These are phyloP conservation scores for Phyllotis vaccarum DNA, from an alignment of 2,797 vertebrate genomes.

Conservation along the genomic window DNA sequence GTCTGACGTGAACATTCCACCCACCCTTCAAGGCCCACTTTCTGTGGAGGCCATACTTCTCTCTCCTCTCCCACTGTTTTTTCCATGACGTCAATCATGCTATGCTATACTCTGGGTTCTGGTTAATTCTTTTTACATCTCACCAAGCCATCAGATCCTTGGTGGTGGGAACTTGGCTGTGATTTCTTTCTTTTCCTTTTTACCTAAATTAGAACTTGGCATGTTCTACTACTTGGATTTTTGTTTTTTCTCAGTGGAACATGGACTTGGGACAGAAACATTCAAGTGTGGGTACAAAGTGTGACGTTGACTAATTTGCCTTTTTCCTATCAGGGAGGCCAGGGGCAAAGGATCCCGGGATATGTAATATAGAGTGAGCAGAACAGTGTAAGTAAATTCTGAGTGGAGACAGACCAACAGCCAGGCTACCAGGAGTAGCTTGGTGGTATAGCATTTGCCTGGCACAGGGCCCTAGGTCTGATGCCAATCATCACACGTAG, in stretches of 20 bases:
- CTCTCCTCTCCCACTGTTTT: neutral
- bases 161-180: neutral
- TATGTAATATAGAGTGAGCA: neutral
- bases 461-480: too few relatives aligned
- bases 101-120: neutral
- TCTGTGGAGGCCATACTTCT: neutral
- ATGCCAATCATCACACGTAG: neutral
- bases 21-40: neutral
- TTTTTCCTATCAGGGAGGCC: neutral
- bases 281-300: neutral
- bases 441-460: neutral
- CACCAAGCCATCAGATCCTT: neutral
- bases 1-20: neutral
- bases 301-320: slow-evolving; percentile 28
- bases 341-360: neutral
- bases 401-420: neutral
- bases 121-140: slow-evolving; percentile 28
- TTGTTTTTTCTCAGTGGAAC: neutral
- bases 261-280: neutral
- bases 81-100: neutral
- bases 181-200: neutral
- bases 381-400: neutral
- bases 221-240: neutral
- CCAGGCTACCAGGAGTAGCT: neutral
- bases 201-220: neutral